These are phyloP conservation scores for Caloenas nicobarica DNA, from an alignment of 2,113 vertebrate species.

Conservation along the genomic window DNA sequence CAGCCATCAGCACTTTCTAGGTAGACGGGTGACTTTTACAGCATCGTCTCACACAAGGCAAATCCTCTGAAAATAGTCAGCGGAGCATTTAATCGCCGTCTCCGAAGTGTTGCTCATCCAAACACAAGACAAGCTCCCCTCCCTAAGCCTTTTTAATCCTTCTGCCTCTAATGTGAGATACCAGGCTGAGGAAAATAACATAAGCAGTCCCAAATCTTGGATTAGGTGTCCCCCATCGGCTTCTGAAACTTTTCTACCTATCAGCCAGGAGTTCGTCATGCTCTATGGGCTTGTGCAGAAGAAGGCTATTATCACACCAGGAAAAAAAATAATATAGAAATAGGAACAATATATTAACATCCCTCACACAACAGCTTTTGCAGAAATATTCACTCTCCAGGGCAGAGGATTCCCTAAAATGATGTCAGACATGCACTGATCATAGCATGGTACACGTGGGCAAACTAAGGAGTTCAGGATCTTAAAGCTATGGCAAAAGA, in stretches of 20 bases:
- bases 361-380: background rate
- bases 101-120: background rate
- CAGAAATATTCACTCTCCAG: background rate
- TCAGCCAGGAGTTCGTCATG: background rate
- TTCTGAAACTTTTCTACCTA: background rate
- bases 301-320: background rate
- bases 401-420: background rate
- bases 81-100: background rate
- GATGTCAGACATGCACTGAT: background rate
- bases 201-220: background rate
- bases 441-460: fast-evolving
- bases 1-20: background rate
- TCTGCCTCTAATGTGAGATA: background rate
- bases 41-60: background rate
- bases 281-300: background rate
- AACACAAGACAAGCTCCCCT: background rate
- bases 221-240: background rate
- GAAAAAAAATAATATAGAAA: background rate
- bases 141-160: conserved; percentile 16
- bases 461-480: background rate
- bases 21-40: background rate
- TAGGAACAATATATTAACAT: background rate
- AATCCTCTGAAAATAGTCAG: background rate
- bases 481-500: background rate
- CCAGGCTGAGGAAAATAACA: background rate